These are phyloP conservation scores for Nyctereutes procyonoides DNA, from an alignment of 2,113 vertebrate genomes.

Conservation along the genomic window DNA sequence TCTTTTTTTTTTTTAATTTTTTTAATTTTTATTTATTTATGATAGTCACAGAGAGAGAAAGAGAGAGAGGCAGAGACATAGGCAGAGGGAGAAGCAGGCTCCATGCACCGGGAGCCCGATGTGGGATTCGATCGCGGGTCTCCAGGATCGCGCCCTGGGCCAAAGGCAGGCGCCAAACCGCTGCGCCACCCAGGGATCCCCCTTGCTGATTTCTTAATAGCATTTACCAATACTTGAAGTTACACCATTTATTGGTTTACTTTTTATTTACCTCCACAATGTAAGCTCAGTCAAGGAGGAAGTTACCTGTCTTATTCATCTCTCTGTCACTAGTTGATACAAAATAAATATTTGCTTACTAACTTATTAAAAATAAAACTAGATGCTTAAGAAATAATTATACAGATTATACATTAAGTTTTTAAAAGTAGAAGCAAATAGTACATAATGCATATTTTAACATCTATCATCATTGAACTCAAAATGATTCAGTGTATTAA, in stretches of 20 bases:
- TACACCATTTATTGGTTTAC: not conserved
- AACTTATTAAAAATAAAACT: conserved; percentile 59
- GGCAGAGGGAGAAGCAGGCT: too few relatives aligned
- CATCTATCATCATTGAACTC: not conserved
- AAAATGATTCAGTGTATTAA: conserved; percentile 13
- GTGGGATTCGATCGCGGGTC: too few relatives aligned
- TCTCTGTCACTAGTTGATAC: not conserved
- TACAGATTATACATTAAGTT: not conserved
- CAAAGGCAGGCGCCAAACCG: too few relatives aligned
- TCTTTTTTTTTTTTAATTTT: too few relatives aligned
- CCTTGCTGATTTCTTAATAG: not conserved
- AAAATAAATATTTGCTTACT: conserved; percentile 54
- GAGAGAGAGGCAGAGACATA: too few relatives aligned
- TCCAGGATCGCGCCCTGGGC: too few relatives aligned
- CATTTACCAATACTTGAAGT: conserved; percentile 19
- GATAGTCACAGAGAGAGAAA: too few relatives aligned
- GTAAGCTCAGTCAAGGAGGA: conserved; percentile 15
- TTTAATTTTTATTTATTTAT: too few relatives aligned
- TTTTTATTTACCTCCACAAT: conserved; percentile 45
- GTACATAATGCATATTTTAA: conserved; percentile 25
- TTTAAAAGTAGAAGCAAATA: conserved; percentile 29
- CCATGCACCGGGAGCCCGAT: too few relatives aligned
- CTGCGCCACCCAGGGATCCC: too few relatives aligned
- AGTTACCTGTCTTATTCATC: not conserved
- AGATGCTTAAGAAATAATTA: not conserved